Evolutionary conservation across 2,888 invertebrate genomes (phyloP).

Genomic region (Lycophotia porphyrea): DNA sequence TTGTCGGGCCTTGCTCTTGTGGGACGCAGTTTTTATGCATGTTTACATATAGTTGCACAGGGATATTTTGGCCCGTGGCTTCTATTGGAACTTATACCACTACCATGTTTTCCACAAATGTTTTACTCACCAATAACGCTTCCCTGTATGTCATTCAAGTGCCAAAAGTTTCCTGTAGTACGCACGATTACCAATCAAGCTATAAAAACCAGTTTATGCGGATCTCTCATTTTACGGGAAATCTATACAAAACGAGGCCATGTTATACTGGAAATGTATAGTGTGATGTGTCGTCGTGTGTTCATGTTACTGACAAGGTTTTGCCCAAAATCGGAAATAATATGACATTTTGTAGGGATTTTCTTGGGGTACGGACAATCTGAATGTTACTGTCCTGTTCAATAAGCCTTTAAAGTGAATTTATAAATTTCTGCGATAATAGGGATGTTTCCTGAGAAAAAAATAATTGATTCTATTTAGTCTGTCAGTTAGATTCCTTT

Average conservation of each 20-base stretch:
- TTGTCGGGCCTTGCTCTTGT: constrained; percentile 19
- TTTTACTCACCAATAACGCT: not conserved
- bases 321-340: not conserved
- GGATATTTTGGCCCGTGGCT: not conserved
- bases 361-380: not conserved
- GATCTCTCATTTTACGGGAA: too few relatives aligned
- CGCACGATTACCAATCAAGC: not conserved
- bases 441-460: too few relatives aligned
- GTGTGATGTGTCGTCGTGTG: not conserved
- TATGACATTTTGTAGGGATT: not conserved
- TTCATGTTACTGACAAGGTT: constrained; percentile 3
- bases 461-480: too few relatives aligned
- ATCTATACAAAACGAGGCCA: too few relatives aligned
- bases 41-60: constrained; percentile 6
- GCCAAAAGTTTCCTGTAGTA: not conserved
- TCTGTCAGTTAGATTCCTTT: too few relatives aligned
- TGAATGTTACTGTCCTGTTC: not conserved
- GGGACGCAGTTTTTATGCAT: constrained; percentile 18
- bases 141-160: not conserved
- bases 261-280: too few relatives aligned
- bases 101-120: not conserved
- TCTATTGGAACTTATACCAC: not conserved
- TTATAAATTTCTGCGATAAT: not conserved
- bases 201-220: too few relatives aligned
- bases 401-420: not conserved